These are phyloP conservation scores for Talpa occidentalis DNA, from an alignment of 2,113 vertebrate genomes.

Conservation along the genomic window DNA sequence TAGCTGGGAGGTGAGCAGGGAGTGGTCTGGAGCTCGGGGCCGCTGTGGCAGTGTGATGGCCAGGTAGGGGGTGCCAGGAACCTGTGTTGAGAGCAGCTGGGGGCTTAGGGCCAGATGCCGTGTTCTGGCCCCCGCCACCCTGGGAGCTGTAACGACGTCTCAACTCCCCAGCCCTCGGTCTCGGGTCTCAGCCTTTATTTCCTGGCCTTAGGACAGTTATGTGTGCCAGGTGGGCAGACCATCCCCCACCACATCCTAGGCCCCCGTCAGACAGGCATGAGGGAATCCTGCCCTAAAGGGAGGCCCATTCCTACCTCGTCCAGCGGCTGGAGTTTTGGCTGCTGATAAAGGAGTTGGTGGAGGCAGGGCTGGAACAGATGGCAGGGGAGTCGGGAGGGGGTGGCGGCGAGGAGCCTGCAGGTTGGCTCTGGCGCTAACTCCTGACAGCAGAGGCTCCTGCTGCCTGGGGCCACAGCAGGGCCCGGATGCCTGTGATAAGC, in stretches of 20 bases:
- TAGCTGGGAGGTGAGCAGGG: not conserved
- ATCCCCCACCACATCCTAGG: rapidly evolving
- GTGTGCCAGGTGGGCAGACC: not conserved
- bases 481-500: not conserved
- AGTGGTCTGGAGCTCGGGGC: not conserved
- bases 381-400: not conserved
- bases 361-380: not conserved
- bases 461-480: too few relatives aligned
- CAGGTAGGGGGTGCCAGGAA: too few relatives aligned
- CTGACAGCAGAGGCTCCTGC: not conserved
- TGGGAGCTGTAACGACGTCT: not conserved
- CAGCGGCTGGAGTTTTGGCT: too few relatives aligned
- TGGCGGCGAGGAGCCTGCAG: rapidly evolving
- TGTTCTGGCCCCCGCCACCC: not conserved
- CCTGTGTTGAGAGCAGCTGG: rapidly evolving
- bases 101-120: not conserved
- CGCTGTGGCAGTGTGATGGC: not conserved
- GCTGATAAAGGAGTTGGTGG: too few relatives aligned
- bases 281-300: not conserved
- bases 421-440: too few relatives aligned
- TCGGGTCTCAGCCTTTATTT: rapidly evolving
- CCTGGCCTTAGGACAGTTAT: too few relatives aligned
- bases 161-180: not conserved
- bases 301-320: not conserved
- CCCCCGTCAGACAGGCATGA: not conserved